Conservation (phyloP, 2,113 vertebrate genomes). For the Tragelaphus imberbis region DNA sequence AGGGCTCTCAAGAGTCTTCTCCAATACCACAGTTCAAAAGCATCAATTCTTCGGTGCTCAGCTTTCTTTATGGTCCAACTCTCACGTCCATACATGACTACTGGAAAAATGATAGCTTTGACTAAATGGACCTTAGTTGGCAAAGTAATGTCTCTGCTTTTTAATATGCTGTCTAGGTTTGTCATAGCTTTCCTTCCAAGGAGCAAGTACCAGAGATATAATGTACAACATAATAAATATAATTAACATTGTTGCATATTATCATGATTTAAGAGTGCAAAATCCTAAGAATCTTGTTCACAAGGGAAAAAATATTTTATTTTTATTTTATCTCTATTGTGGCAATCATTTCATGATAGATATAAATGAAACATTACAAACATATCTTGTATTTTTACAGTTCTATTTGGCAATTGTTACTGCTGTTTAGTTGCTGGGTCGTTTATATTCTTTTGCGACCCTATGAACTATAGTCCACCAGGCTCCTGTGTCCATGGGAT, state of each 20-base stretch:
- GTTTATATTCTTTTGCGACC: background rate
- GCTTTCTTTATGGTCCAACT: background rate
- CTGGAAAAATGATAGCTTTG: background rate
- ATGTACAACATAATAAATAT: background rate
- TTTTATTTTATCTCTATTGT: background rate
- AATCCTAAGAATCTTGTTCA: background rate
- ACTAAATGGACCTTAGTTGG: background rate
- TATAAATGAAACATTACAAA: background rate
- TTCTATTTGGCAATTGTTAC: background rate
- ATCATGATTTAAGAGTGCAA: background rate
- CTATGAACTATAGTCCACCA: background rate
- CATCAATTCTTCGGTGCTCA: background rate
- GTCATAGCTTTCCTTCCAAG: background rate
- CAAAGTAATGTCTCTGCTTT: background rate
- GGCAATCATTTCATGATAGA: background rate
- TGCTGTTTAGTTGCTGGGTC: background rate
- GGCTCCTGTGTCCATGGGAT: background rate
- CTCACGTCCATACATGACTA: background rate
- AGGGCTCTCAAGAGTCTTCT: background rate
- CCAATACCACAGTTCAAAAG: background rate
- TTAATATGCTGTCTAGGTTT: background rate
- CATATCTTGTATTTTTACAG: background rate
- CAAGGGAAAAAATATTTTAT: background rate
- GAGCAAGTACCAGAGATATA: background rate
- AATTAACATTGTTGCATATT: background rate